Evolutionary conservation across 2,113 vertebrate genomes (phyloP), one percentile per base, ranked within the genome.

Genomic region (Lycocorax pyrrhopterus): DNA sequence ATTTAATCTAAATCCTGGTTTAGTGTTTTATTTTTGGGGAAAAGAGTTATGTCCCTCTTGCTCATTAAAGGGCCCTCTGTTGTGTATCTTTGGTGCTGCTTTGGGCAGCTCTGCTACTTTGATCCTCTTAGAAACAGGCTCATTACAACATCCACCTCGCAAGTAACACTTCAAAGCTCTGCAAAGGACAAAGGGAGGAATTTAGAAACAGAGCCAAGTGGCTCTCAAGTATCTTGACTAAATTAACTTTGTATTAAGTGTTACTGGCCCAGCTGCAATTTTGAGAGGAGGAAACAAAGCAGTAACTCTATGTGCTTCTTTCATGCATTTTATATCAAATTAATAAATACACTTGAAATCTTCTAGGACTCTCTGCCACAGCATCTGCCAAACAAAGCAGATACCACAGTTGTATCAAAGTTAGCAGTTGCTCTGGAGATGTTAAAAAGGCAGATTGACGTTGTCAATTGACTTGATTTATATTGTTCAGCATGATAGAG

Each of bases 91-190:
- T 94, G 96, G 96, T 89, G 93, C 53, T 92, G 93, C 87, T 95
- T 84, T 93, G 67, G 96, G 93, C 96, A 96, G 96, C 92, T 96
- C 91, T 89, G 84, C 83, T 93, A 95, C 96, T 97, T 97, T 96
- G 92, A 97, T 97, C 79, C 90, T 93, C 89, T 96, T 81, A 97
- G 93, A 82, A 95, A 89, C 64, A 96, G 90, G 69, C 77, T 92
- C 92, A 96, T 91, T 96, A 98, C 79, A 96, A 69, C 93, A 96
- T 82, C 95, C 83, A 96, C 81, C 93, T 96, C 83, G 2, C 84
- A 85, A 95, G 85, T 96, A 95, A 94, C 84, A 95, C 96, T 96
- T 97, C 97, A 97, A 97, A 97, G 94, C 73, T 91, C 82, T 91
- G 58, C 18, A 2, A 92, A 95, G 95, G 96, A 96, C 96, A 97